Percentiles rank a stretch among this genome's conserved stretches.
These are phyloP conservation scores for Drosophila carrolli DNA, from an alignment of 1,140 invertebrate genomes.

Conservation along the genomic window DNA sequence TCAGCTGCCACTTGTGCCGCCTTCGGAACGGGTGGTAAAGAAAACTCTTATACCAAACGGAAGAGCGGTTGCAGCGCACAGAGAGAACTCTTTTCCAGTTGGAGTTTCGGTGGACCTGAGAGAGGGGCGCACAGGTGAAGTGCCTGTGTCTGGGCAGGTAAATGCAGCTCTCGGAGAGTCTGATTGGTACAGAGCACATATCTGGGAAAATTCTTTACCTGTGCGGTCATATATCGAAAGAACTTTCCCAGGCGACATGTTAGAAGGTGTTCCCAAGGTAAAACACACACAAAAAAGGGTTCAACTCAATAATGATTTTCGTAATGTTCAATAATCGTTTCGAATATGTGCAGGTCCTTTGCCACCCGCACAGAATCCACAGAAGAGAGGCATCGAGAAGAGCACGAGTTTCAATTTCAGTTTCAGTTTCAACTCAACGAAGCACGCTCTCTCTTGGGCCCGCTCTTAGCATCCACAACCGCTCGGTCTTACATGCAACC, in stretches of 20 bases:
- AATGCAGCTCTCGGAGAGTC: not conserved
- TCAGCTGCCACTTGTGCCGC: conserved; percentile 15
- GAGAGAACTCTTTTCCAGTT: not conserved
- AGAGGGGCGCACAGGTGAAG: conserved; percentile 20
- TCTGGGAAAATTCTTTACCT: not conserved
- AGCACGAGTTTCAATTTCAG: not conserved
- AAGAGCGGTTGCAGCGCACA: conserved; percentile 8
- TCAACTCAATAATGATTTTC: too few relatives aligned
- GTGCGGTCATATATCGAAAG: too few relatives aligned
- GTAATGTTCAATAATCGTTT: too few relatives aligned
- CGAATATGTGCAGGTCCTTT: too few relatives aligned
- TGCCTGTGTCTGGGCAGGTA: conserved; percentile 12
- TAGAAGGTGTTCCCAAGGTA: too few relatives aligned
- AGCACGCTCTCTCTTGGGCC: conserved; percentile 11
- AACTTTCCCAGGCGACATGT: too few relatives aligned
- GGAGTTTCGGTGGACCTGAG: conserved; percentile 1
- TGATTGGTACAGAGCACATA: not conserved
- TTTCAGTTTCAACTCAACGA: conserved; percentile 20
- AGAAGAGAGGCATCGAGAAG: conserved; percentile 23
- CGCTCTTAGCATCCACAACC: not conserved
- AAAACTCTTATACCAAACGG: conserved; percentile 55
- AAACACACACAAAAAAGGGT: too few relatives aligned
- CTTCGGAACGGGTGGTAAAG: conserved; percentile 8
- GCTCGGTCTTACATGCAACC: not conserved
- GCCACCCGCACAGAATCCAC: conserved; percentile 26